Base-by-base conservation (phyloP, 2,797 vertebrate species). In the Phoebastria nigripes region DNA sequence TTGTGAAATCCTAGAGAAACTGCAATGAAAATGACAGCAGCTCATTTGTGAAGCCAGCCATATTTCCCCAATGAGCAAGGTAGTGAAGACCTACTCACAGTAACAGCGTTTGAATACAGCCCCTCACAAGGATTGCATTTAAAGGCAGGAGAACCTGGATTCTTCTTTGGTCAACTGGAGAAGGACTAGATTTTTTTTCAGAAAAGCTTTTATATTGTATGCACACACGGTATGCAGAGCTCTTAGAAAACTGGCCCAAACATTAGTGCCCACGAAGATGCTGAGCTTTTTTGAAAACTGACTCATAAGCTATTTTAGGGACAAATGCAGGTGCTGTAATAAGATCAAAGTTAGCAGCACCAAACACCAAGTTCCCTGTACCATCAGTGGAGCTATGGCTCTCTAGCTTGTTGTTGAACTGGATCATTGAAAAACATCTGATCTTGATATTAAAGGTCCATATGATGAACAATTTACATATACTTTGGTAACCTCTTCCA, bases 271-370 rank as follows among this genome's bases (percentile, higher is more conserved):
- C 63, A 33, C 14, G 29, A 79, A 85, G n/a, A 89, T 58, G 44
- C 55, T 56, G 77, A 93, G 66, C 66, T 79, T 89, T 90, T 87
- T 8, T 70, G 37, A 92, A 91, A 93, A 93, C 63, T 95, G 93
- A 94, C 63, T 91, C 88, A 89, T 41, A 42, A 86, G 65, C 73
- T 92, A 93, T 94, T 94, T 88, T 77, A 79, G 76, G 85, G 71
- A 87, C 47, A 88, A 93, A 82, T 83, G 51, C 80, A 92, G 77
- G 88, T 95, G 77, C 70, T 46, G 39, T 44, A 81, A 24, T n/a
- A 76, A 69, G 29, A 74, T 37, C 42, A 42, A 66, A 85, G 51
- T 67, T 22, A 93, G 69, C 33, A 71, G 65, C 93, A 83, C 35
- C 35, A 84, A 93, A 85, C 25, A 77, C 17, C 12, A 6, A 47